phyloP scores from a whole-genome alignment of 2,113 vertebrate species.

The Triplophysa tibetana region DNA sequence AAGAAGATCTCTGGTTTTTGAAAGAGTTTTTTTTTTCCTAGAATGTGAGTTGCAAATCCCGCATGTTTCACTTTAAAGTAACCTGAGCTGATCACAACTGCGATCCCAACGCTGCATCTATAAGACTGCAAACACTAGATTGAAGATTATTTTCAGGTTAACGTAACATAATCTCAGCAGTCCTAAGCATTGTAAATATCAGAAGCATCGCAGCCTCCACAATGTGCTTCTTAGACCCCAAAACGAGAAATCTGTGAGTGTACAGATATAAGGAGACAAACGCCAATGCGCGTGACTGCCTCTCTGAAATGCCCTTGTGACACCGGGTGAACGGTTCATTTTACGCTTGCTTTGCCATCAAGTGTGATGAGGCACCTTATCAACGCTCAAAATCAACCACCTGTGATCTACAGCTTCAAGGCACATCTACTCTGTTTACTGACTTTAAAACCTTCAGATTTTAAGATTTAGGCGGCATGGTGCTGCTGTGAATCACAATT shows the following conservation, averaged over 20 bases:
- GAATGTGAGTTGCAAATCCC: too few species aligned
- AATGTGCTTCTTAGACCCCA: slow-evolving; percentile 14
- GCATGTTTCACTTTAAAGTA: neutral
- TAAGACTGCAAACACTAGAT: neutral
- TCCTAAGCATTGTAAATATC: neutral
- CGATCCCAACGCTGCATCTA: neutral
- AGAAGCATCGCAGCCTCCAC: neutral
- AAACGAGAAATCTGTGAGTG: slow-evolving; percentile 17
- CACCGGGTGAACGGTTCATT: slow-evolving; percentile 49
- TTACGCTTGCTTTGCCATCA: slow-evolving; percentile 53
- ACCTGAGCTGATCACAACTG: slow-evolving; percentile 3
- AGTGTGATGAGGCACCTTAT: slow-evolving; percentile 48
- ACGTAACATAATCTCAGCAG: neutral
- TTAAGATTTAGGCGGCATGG: slow-evolving; percentile 13
- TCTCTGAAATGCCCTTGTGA: slow-evolving; percentile 49
- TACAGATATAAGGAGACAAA: slow-evolving; percentile 41
- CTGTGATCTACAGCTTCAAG: slow-evolving; percentile 44
- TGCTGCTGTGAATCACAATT: slow-evolving; percentile 44
- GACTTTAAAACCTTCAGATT: slow-evolving; percentile 42
- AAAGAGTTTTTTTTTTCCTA: too few species aligned
- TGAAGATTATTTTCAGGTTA: neutral
- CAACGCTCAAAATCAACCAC: slow-evolving; percentile 48
- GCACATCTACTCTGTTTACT: slow-evolving; percentile 38
- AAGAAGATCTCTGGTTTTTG: too few species aligned
- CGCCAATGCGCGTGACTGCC: slow-evolving; percentile 41